Percentiles rank a stretch among this genome's conserved stretches.
Conservation (phyloP, 2,888 invertebrate genomes). For the Phyllotreta cruciferae region DNA sequence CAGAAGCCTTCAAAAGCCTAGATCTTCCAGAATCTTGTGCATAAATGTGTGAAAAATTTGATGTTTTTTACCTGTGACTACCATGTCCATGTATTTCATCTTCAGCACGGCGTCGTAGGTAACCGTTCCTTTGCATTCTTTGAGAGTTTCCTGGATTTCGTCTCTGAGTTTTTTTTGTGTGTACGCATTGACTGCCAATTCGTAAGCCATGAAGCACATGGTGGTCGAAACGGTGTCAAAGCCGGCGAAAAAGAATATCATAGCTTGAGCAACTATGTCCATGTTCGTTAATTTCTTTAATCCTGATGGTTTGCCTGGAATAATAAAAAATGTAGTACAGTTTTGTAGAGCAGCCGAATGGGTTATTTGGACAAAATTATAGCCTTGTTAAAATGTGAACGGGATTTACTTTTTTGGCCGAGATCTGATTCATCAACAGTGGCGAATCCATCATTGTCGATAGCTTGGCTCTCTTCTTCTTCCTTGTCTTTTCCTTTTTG, state of each 20-base stretch:
- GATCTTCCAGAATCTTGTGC: too few relatives aligned
- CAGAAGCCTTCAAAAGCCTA: too few relatives aligned
- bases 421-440: constrained; percentile 43
- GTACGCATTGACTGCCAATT: constrained; percentile 67
- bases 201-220: constrained; percentile 63
- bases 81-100: constrained; percentile 68
- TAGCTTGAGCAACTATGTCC: constrained; percentile 65
- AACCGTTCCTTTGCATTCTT: constrained; percentile 28
- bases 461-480: constrained; percentile 41
- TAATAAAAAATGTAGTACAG: neutral
- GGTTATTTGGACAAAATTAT: too few relatives aligned
- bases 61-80: constrained; percentile 58
- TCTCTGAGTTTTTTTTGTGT: constrained; percentile 58
- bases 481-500: constrained; percentile 45
- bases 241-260: constrained; percentile 64
- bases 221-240: constrained; percentile 62
- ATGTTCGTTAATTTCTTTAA: constrained; percentile 36
- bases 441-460: constrained; percentile 49
- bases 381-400: neutral
- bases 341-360: too few relatives aligned
- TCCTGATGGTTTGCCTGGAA: constrained; percentile 8
- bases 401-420: constrained; percentile 50
- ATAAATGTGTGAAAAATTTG: too few relatives aligned
- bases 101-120: constrained; percentile 62
- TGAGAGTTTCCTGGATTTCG: constrained; percentile 23